Evolutionary conservation across 2,888 invertebrate genomes (phyloP), one percentile per base, ranked within the genome.

Genomic region (Lasioglossum leucozonium): DNA sequence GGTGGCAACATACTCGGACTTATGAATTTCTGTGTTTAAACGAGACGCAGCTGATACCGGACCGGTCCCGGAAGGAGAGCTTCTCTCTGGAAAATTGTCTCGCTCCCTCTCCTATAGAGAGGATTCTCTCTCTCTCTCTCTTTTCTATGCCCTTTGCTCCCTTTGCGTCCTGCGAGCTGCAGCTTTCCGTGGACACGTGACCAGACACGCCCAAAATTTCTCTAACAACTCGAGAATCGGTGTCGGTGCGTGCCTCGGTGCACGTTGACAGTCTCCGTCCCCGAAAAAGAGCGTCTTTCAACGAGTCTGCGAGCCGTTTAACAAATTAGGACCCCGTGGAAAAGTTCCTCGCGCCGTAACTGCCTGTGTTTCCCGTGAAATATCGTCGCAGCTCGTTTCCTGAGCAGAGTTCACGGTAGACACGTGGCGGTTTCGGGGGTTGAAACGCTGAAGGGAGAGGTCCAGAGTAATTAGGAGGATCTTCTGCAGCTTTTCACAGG

Each of bases 1-100:
- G 77, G 44, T 55, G 73, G 84, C 85, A 87, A 88, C 86, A 88
- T 87, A 87, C 87, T 88, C 85, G 84, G 85, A 85, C 85, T 89
- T 90, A 91, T 86, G 90, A 92, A 92, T 92, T 92, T 92, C 91
- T 90, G 90, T 92, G 90, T 92, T 92, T 92, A 89, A 90, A 92
- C 89, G 88, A 91, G 87, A 81, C 82, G 90, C 91, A 92, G 92
- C 90, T 92, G 91, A 85, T 85, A 77, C 82, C 76, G 79, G 84
- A 89, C 85, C 87, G 88, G 87, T 91, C 91, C 83, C 86, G 77
- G 81, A 85, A 81, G 71, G 77, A 74, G 77, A 67, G 76, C 26
- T 82, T 82, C 79, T 77, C 83, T 82, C 79, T 77, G 86, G 86
- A 83, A 90, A 91, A 87, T 88, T 82, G n/a, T 75, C 72, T 79